These are phyloP conservation scores for Erannis defoliaria DNA, from an alignment of 2,888 invertebrate genomes.

Conservation along the genomic window DNA sequence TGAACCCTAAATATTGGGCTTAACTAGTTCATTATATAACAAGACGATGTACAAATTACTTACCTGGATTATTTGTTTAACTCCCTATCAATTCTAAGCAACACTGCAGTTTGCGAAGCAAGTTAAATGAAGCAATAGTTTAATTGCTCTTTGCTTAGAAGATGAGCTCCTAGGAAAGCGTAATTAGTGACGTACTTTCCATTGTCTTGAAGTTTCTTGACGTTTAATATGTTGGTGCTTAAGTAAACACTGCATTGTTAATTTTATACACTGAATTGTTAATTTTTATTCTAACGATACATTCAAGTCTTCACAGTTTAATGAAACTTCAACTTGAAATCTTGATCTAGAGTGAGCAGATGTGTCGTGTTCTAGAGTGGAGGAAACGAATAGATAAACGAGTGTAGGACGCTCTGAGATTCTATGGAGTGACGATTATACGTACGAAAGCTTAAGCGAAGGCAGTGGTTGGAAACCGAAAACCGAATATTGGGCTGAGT, in stretches of 20 bases:
- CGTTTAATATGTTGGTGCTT: neutral
- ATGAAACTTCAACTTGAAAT: too few species aligned
- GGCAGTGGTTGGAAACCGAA: too few species aligned
- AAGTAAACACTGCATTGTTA: neutral
- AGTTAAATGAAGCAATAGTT: neutral
- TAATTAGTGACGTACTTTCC: neutral
- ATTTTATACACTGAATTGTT: neutral
- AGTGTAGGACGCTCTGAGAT: too few species aligned
- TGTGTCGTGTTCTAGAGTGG: too few species aligned
- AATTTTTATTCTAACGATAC: neutral
- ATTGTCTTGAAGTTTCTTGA: slow-evolving; percentile 7
- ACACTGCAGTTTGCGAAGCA: neutral
- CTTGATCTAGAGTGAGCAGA: too few species aligned
- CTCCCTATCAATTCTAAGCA: neutral
- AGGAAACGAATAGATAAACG: too few species aligned
- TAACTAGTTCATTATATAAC: too few species aligned
- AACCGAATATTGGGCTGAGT: too few species aligned
- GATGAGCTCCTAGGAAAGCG: neutral
- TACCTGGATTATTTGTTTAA: neutral
- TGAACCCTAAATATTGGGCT: too few species aligned
- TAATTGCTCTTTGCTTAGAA: slow-evolving; percentile 9
- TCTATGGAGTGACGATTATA: too few species aligned
- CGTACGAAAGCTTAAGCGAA: too few species aligned
- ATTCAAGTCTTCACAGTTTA: too few species aligned
- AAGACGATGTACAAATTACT: neutral